Evolutionary conservation across 2,888 invertebrate species (phyloP).

Genomic region (Dendrolimus pini): DNA sequence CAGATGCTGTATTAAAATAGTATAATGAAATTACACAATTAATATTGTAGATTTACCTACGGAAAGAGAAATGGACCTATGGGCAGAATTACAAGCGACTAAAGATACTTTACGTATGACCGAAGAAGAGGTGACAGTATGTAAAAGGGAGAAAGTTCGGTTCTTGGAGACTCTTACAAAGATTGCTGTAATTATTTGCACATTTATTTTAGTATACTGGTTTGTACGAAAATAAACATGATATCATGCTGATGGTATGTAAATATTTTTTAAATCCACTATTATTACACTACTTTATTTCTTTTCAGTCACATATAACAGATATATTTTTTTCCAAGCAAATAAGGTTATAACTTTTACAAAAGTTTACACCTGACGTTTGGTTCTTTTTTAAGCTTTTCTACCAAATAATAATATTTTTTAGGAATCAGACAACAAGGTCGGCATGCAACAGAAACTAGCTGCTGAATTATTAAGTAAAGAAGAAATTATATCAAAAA

Average conservation of each 20-base stretch:
- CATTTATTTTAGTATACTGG: constrained; percentile 1
- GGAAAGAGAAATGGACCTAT: constrained; percentile 61
- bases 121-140: constrained; percentile 56
- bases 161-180: constrained; percentile 65
- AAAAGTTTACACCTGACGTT: constrained; percentile 6
- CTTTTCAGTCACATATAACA: constrained; percentile 55
- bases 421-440: constrained; percentile 60
- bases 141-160: constrained; percentile 58
- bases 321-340: constrained; percentile 34
- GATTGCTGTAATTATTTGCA: constrained; percentile 44
- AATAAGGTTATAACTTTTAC: constrained; percentile 29
- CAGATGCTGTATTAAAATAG: no score
- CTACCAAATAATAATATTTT: constrained; percentile 13
- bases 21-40: no score
- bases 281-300: constrained; percentile 22
- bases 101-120: constrained; percentile 55
- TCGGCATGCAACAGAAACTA: constrained; percentile 65
- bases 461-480: constrained; percentile 65
- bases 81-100: constrained; percentile 62
- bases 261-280: neutral
- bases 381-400: neutral
- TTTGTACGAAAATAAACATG: neutral
- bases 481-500: constrained; percentile 59
- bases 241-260: no score
- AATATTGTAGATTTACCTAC: constrained; percentile 48